Base-by-base conservation (phyloP, 2,888 invertebrate species). In the Campopleginae sp. region DNA sequence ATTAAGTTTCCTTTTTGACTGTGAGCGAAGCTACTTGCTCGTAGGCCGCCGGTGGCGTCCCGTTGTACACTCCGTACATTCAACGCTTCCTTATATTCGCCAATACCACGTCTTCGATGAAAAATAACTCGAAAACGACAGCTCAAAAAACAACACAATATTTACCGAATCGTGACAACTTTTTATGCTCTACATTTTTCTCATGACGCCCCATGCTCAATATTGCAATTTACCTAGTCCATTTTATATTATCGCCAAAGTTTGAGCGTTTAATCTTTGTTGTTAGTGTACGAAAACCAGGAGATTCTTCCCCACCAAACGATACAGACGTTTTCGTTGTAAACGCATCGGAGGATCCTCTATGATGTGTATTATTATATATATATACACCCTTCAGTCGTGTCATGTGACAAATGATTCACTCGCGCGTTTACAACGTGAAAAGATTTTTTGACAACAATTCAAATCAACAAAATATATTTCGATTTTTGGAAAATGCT, bases 31-130 rank as follows among this genome's bases (percentile, higher is more conserved):
- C 89, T 88, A 87, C 88, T 68, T 87, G 89, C 88, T 89, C 89
- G 88, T 89, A 87, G 90, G 88, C 81, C 88, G 89, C 89, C 90
- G 88, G 90, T 90, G 90, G 92, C 92, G 92, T 92, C 92, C 89
- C 80, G 88, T 85, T 80, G 92, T 91, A 92, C 92, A 92, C 89
- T 88, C 87, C 54, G 31, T 17, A 51, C 63, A 63, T 80, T 74
- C 31, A 58, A 61, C 70, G 51, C n/a, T 23, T 23, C 68, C 38
- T 31, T 23, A 74, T 71, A 61, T 78, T 17, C 19, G 17, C 89
- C 58, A 38, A 82, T 85, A 68, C 74, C 51, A 65, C 70, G 78
- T 23, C 63, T 89, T 91, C 71, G 61, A 84, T 85, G 79, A 85
- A 80, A 82, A 86, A 92, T 93, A 93, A 89, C 90, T 90, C 68